Conservation (phyloP, 2,797 vertebrate genomes). For the Sorex maritimensis region DNA sequence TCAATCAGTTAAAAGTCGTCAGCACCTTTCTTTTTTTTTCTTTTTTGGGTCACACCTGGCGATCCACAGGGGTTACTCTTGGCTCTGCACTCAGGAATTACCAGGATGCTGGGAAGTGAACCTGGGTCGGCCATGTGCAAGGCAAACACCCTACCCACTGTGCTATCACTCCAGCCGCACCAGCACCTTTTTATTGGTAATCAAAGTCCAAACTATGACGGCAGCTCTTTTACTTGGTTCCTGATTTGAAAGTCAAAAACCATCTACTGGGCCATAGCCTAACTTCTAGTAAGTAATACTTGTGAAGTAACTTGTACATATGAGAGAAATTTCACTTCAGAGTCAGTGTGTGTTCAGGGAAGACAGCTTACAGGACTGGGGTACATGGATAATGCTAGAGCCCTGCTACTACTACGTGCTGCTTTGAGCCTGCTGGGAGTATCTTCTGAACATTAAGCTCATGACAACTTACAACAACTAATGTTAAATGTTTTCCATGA, state of each 20-base stretch:
- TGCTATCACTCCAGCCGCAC: no score
- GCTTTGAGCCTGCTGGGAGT: not conserved
- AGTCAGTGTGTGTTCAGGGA: no score
- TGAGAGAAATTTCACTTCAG: no score
- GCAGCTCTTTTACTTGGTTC: constrained; percentile 14
- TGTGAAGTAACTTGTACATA: not conserved
- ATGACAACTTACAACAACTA: not conserved
- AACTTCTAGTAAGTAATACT: not conserved
- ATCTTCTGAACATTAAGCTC: not conserved
- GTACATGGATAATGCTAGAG: no score
- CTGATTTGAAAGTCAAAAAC: constrained; percentile 52
- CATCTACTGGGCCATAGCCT: not conserved
- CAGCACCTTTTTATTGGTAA: not conserved
- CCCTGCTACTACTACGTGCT: no score
- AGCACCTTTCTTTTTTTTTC: not conserved
- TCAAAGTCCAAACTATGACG: constrained; percentile 41
- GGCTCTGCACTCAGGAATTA: no score
- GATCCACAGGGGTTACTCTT: no score
- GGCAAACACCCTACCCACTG: no score
- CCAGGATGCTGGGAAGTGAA: no score
- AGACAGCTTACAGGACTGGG: no score
- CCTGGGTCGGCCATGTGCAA: no score
- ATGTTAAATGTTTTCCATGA: not conserved
- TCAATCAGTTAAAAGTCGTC: constrained; percentile 42
- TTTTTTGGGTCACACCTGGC: no score